These are phyloP conservation scores for Ciona savignyi DNA, from an alignment of 23 tunicate species.

Conservation along the genomic window DNA sequence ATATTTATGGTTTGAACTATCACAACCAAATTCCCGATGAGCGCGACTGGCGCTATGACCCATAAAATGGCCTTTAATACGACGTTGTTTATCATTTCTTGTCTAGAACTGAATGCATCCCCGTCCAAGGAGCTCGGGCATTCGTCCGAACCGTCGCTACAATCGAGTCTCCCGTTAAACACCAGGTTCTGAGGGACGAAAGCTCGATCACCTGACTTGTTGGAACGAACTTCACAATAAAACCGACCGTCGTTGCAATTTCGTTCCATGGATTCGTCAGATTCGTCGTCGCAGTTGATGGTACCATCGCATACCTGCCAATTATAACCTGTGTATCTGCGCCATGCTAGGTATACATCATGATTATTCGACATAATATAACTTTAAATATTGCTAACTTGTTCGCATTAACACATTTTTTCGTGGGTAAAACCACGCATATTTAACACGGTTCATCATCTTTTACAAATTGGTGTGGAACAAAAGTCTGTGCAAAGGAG, in stretches of 20 bases:
- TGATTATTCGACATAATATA: too few species aligned
- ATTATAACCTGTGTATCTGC: too few species aligned
- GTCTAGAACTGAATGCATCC: conserved; percentile 31
- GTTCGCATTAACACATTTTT: too few species aligned
- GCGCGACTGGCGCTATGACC: conserved; percentile 36
- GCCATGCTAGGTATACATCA: too few species aligned
- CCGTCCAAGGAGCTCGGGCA: conserved; percentile 16
- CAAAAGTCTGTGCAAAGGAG: too few species aligned
- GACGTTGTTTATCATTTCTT: conserved; percentile 30
- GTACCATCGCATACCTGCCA: conserved; percentile 75
- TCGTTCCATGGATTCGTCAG: conserved; percentile 41
- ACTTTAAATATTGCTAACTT: too few species aligned
- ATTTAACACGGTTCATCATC: too few species aligned
- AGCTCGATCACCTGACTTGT: neutral
- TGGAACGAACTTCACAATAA: conserved; percentile 34
- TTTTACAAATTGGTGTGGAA: too few species aligned
- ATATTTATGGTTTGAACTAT: conserved; percentile 11
- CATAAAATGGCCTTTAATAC: conserved; percentile 14
- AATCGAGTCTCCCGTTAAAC: conserved; percentile 43
- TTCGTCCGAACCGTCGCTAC: conserved; percentile 53
- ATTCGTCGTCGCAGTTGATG: conserved; percentile 61
- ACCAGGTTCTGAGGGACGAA: conserved; percentile 33
- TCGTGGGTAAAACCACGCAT: too few species aligned
- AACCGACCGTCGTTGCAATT: conserved; percentile 48
- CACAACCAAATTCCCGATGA: conserved; percentile 41